Evolutionary conservation across 1,140 invertebrate species (phyloP).

Genomic region (Liolophura sinensis): DNA sequence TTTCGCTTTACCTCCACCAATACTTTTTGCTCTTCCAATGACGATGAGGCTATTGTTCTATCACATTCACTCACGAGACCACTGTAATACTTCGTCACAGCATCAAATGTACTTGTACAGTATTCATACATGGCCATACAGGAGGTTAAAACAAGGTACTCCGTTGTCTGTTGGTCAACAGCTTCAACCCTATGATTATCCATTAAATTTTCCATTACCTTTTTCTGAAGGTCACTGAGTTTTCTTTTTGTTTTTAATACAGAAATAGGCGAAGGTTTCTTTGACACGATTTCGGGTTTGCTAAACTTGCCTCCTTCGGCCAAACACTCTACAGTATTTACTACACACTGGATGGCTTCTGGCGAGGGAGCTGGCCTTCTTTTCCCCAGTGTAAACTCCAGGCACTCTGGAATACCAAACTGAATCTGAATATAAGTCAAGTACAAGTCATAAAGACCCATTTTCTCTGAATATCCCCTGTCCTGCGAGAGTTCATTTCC

Average conservation of each 20-base stretch:
- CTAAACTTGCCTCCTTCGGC: neutral
- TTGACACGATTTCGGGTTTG: slow-evolving; percentile 15
- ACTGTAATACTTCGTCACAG: neutral
- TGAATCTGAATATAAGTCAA: slow-evolving; percentile 35
- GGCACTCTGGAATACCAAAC: slow-evolving; percentile 14
- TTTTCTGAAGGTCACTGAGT: neutral
- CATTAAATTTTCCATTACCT: too few relatives aligned
- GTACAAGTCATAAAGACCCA: slow-evolving; percentile 35
- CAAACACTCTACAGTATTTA: slow-evolving; percentile 1
- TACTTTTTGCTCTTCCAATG: neutral
- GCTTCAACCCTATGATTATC: neutral
- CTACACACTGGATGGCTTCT: slow-evolving; percentile 6
- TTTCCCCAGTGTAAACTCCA: neutral
- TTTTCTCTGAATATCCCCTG: slow-evolving; percentile 9
- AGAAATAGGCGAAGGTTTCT: slow-evolving; percentile 10
- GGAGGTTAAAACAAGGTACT: neutral
- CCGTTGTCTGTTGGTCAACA: neutral
- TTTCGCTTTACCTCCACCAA: slow-evolving; percentile 10
- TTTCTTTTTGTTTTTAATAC: slow-evolving; percentile 1
- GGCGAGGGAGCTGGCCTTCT: neutral
- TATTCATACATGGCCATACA: neutral
- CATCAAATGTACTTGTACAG: neutral
- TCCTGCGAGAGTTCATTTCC: slow-evolving; percentile 4
- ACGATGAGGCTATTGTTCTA: neutral
- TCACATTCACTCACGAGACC: neutral